Percentiles rank a stretch among this genome's conserved stretches.
These are phyloP conservation scores for Dolichotis patagonum DNA, from an alignment of 2,113 vertebrate genomes.

Conservation along the genomic window DNA sequence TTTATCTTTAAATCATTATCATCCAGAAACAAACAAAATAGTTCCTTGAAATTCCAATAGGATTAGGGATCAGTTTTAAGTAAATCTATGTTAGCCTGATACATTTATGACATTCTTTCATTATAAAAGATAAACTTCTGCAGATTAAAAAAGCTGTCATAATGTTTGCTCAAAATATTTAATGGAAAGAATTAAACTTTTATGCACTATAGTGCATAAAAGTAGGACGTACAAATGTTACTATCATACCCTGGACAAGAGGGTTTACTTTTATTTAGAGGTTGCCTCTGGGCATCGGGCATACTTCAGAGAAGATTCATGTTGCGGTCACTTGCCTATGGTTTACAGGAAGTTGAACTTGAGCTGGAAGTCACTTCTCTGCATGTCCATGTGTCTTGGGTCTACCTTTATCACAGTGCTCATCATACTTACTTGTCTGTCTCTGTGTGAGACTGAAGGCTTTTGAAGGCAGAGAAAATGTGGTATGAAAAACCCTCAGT, in stretches of 20 bases:
- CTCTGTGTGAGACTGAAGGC: background rate
- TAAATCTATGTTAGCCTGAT: background rate
- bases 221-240: background rate
- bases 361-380: background rate
- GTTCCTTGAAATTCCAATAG: background rate
- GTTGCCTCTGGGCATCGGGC: background rate
- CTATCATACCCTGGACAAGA: background rate
- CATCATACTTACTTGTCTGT: background rate
- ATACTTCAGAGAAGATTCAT: constrained; percentile 10
- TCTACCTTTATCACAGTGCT: background rate
- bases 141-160: constrained; percentile 42
- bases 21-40: constrained; percentile 16
- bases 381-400: background rate
- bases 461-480: constrained; percentile 18
- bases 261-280: constrained; percentile 8
- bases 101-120: background rate
- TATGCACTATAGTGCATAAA: background rate
- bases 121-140: constrained; percentile 38
- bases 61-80: constrained; percentile 26
- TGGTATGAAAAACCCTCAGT: constrained; percentile 27
- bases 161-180: constrained; percentile 25
- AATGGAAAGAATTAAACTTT: constrained; percentile 6
- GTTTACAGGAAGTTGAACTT: background rate
- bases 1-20: constrained; percentile 45
- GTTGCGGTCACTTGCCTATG: background rate